Evolutionary conservation across 2,888 invertebrate species (phyloP).

Genomic region (Yponomeuta malinellus): DNA sequence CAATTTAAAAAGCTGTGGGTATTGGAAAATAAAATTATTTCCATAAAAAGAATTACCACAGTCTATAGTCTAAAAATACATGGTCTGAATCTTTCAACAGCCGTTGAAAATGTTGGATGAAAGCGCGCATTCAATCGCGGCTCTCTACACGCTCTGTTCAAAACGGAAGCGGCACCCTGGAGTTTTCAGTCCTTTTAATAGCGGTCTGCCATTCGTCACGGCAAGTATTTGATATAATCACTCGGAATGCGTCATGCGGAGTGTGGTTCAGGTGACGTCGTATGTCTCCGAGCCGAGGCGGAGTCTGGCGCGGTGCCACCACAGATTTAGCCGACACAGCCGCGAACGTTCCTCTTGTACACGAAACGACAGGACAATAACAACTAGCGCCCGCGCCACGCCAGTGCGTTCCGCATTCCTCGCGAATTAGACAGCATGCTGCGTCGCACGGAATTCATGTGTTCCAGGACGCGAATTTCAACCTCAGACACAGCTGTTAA

Average conservation of each 20-base stretch:
- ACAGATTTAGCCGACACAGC: slow-evolving; percentile 16
- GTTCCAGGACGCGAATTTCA: neutral
- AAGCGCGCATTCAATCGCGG: neutral
- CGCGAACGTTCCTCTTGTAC: slow-evolving; percentile 8
- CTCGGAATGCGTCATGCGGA: slow-evolving; percentile 11
- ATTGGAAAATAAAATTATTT: too few species aligned
- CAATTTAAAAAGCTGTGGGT: neutral
- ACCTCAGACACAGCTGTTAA: too few species aligned
- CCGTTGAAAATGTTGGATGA: neutral
- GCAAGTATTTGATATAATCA: neutral
- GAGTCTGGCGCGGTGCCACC: slow-evolving; percentile 16
- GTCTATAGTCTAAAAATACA: too few species aligned
- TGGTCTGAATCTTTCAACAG: neutral
- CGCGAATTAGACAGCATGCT: neutral
- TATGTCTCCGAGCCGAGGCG: slow-evolving; percentile 10
- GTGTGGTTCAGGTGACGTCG: slow-evolving; percentile 50
- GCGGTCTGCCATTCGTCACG: neutral
- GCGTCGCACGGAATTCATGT: neutral
- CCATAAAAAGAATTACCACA: too few species aligned
- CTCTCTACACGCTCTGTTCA: neutral
- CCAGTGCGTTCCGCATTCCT: slow-evolving; percentile 11
- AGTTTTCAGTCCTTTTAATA: neutral
- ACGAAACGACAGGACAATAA: slow-evolving; percentile 4
- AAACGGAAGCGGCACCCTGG: neutral
- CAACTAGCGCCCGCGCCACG: neutral